Evolutionary conservation across 2,797 vertebrate genomes (phyloP).

Genomic region (Malacoraja senta): DNA sequence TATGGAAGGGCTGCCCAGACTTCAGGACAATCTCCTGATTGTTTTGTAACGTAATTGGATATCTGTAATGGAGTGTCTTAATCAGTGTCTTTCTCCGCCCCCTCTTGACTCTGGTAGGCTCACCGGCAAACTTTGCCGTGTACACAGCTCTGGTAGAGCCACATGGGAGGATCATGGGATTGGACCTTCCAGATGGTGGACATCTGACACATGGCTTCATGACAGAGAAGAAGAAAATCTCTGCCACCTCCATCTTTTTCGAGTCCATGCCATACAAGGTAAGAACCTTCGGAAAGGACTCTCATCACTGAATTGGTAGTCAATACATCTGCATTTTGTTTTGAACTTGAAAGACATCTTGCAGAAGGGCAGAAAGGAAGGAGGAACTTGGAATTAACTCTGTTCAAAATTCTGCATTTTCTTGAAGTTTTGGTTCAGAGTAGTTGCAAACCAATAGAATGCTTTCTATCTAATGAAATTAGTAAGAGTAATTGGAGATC

Average conservation of each 20-base stretch:
- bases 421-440: no score
- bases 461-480: no score
- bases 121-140: constrained; percentile 88
- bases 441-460: no score
- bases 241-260: constrained; percentile 91
- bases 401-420: no score
- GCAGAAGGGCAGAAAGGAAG: not conserved
- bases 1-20: no score
- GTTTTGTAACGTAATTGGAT: not conserved
- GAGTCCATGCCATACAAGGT: constrained; percentile 99
- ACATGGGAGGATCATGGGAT: constrained; percentile 93
- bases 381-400: no score
- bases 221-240: constrained; percentile 96
- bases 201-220: constrained; percentile 96
- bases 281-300: not conserved
- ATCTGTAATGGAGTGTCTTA: not conserved
- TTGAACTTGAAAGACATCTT: not conserved
- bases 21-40: not conserved
- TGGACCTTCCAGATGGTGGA: constrained; percentile 91
- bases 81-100: not conserved
- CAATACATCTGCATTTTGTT: not conserved
- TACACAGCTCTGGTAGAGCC: constrained; percentile 89
- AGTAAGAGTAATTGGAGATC: no score
- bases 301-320: not conserved
- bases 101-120: constrained; percentile 59